A percentile compares a stretch with the other conserved stretches of the same genome.
These are phyloP conservation scores for Equus quagga DNA, from an alignment of 2,113 vertebrate species.

Conservation along the genomic window DNA sequence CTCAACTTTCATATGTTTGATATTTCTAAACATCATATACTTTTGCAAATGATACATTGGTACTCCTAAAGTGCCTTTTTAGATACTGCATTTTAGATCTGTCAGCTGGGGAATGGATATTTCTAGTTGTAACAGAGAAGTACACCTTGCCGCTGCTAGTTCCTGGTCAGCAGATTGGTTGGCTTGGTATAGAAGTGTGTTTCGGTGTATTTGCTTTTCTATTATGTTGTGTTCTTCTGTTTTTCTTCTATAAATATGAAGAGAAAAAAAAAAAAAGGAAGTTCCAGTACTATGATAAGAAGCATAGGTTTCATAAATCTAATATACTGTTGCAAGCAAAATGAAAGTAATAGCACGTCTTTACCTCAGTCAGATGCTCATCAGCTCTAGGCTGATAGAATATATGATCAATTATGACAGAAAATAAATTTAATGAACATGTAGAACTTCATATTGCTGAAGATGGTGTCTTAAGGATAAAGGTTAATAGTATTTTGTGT, in stretches of 20 bases:
- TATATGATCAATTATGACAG: not conserved
- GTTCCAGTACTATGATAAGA: not conserved
- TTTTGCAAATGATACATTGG: not conserved
- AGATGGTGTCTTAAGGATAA: not conserved
- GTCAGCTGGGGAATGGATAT: not conserved
- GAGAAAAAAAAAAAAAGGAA: not conserved
- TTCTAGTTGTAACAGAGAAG: not conserved
- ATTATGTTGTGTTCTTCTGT: not conserved
- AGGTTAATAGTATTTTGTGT: not conserved
- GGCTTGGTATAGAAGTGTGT: not conserved
- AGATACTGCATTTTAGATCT: not conserved
- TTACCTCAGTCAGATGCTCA: not conserved
- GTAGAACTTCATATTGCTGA: too few species aligned
- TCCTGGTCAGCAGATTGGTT: too few species aligned
- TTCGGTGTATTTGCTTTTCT: not conserved
- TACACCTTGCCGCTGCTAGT: too few species aligned
- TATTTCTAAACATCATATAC: not conserved
- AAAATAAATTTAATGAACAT: not conserved
- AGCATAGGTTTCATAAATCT: not conserved
- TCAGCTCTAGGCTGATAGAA: not conserved
- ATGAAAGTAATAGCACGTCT: not conserved
- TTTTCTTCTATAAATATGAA: not conserved
- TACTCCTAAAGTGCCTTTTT: not conserved
- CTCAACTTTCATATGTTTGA: not conserved
- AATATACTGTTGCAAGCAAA: not conserved